Evolutionary conservation across 2,888 invertebrate species (phyloP).

Genomic region (Scaptomyza reducta): DNA sequence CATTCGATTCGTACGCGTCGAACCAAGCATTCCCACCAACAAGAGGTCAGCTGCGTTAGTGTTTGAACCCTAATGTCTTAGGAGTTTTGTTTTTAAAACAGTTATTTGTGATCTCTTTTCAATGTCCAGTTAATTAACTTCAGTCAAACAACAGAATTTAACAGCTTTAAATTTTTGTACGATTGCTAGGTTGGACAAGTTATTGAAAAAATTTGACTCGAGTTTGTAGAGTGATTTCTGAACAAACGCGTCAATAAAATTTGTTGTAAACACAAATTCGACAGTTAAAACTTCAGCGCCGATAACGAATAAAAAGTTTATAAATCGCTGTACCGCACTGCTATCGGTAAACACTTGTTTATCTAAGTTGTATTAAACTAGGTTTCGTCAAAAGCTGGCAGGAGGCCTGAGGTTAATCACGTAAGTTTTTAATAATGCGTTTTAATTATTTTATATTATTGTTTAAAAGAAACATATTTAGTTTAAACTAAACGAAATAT

Average conservation of each 20-base stretch:
- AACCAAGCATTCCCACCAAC: slow-evolving; percentile 44
- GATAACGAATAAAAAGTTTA: slow-evolving; percentile 19
- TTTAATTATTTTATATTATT: no score
- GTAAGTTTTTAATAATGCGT: slow-evolving; percentile 25
- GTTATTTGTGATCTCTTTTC: slow-evolving; percentile 19
- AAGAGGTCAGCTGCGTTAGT: slow-evolving; percentile 16
- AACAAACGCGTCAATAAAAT: slow-evolving; percentile 3
- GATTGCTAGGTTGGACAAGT: slow-evolving; percentile 40
- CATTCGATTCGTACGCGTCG: slow-evolving; percentile 76
- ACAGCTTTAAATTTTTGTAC: neutral
- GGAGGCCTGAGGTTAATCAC: slow-evolving; percentile 13
- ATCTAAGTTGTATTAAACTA: slow-evolving; percentile 40
- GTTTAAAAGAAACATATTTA: no score
- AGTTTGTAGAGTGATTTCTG: slow-evolving; percentile 19
- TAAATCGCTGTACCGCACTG: slow-evolving; percentile 14
- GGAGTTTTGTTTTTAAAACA: slow-evolving; percentile 16
- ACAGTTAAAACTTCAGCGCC: slow-evolving; percentile 32
- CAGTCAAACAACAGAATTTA: slow-evolving; percentile 3
- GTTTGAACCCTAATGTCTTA: slow-evolving; percentile 29
- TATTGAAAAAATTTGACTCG: slow-evolving; percentile 32
- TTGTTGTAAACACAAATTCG: slow-evolving; percentile 7
- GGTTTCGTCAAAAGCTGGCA: slow-evolving; percentile 22
- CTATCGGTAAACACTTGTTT: slow-evolving; percentile 47
- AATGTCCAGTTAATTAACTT: neutral
- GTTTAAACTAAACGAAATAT: no score